Conservation (phyloP, 2,888 invertebrate species). For the Neria commutata region DNA sequence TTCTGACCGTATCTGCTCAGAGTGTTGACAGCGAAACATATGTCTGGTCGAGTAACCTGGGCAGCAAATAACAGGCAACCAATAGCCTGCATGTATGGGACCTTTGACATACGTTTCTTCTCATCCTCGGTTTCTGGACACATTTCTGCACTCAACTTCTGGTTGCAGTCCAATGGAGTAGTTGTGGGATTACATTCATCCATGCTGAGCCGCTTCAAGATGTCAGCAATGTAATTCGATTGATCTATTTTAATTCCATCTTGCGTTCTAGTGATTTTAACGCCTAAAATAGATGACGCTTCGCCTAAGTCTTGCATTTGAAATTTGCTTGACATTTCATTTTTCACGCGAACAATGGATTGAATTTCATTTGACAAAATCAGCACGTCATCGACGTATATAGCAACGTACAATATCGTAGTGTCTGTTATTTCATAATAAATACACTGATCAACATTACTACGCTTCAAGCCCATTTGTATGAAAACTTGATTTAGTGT, state of each 20-base stretch:
- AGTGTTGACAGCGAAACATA: conserved; percentile 21
- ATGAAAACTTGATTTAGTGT: conserved; percentile 9
- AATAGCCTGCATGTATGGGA: conserved; percentile 31
- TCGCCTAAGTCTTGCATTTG: conserved; percentile 11
- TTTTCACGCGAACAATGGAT: neutral
- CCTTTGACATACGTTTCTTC: conserved; percentile 23
- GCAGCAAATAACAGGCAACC: conserved; percentile 26
- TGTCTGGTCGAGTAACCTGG: conserved; percentile 28
- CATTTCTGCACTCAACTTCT: conserved; percentile 24
- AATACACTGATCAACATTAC: neutral
- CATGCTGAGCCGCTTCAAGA: conserved; percentile 24
- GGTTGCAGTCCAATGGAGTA: conserved; percentile 28
- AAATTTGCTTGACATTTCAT: neutral
- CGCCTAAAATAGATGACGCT: neutral
- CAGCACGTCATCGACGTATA: too few relatives aligned
- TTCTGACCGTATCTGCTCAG: conserved; percentile 22
- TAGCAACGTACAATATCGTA: neutral
- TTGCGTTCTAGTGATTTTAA: neutral
- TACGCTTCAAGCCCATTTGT: neutral
- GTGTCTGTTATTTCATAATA: neutral
- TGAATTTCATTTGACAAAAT: neutral
- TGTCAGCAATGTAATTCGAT: conserved; percentile 9
- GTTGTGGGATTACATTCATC: conserved; percentile 21
- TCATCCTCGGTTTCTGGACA: conserved; percentile 27
- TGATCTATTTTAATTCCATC: neutral